Base-by-base conservation (phyloP, 2,888 invertebrate genomes). In the Clitarchus hookeri region DNA sequence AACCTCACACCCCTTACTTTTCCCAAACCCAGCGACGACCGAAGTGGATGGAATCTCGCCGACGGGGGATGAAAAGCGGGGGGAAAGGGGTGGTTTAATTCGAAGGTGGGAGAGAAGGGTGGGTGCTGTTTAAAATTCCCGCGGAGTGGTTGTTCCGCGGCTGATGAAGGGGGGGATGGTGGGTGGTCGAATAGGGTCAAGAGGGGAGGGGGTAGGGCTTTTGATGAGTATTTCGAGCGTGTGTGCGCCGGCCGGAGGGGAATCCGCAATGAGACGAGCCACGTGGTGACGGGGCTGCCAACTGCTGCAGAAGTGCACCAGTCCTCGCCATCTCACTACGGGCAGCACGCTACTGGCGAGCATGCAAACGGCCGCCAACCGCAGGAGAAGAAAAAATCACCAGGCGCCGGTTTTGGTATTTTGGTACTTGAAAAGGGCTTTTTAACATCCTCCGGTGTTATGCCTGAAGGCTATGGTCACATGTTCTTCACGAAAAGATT, bases 271-370 rank as follows among this genome's bases (percentile, higher is more conserved):
- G 82, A 82, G 82, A 82, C 82, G 82, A 23, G 23, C 36, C 82
- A 82, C 82, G 82, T 82, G 82, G 82, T 82, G 36, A 82, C 82
- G 27, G 82, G 79, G 79, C n/a, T 79, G 79, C 79, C 82, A 82
- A 82, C 82, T 82, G 82, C 27, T 82, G 82, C 82, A 27, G 79
- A 79, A 79, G 9, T 48, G 16, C 48, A 48, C 48, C 48, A 2
- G 48, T 11, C 48, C 48, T 48, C 36, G 36, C 36, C 36, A 36
- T 48, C 48, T 48, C 16, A 16, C 48, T 48, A 13, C 11, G 48
- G 48, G 16, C 1, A 23, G n/a, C 65, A 65, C 19, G 65, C n/a
- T 6, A 11, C 65, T 48, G 12, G 36, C 36, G 4, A 36, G 36
- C 36, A 36, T 48, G 11, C 48, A 48, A 6, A 48, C 8, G 3